These are phyloP conservation scores for Patella vulgata DNA, from an alignment of 1,140 invertebrate species.

Conservation along the genomic window DNA sequence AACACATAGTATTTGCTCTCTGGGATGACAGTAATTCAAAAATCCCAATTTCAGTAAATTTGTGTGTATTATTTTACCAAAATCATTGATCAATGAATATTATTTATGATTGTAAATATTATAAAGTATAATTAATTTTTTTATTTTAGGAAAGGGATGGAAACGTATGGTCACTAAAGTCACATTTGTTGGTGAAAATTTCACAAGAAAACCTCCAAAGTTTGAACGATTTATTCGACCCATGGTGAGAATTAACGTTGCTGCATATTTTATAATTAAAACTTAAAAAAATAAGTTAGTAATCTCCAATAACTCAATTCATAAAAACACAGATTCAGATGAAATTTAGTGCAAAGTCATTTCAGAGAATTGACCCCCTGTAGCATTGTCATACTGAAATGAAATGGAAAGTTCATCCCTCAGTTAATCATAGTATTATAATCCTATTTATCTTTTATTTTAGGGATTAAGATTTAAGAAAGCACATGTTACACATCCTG, in stretches of 20 bases:
- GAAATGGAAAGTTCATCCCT: too few relatives aligned
- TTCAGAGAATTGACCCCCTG: too few relatives aligned
- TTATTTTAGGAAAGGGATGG: constrained; percentile 84
- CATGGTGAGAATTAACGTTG: constrained; percentile 91
- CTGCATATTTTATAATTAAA: too few relatives aligned
- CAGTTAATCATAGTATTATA: too few relatives aligned
- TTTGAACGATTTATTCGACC: constrained; percentile 99
- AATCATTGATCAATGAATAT: too few relatives aligned
- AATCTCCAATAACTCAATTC: too few relatives aligned
- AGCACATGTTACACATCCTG: constrained; percentile 98
- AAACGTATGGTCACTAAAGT: constrained; percentile 99
- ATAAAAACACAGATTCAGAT: too few relatives aligned
- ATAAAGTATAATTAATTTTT: neutral
- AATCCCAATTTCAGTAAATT: neutral
- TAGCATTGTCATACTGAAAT: too few relatives aligned
- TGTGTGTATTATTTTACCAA: too few relatives aligned
- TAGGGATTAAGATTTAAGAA: constrained; percentile 72
- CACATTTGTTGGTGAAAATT: constrained; percentile 94
- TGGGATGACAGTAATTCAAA: neutral
- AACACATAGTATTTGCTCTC: neutral
- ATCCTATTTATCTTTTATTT: too few relatives aligned
- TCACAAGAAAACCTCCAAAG: constrained; percentile 99
- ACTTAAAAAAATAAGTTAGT: too few relatives aligned
- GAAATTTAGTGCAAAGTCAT: too few relatives aligned
- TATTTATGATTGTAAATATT: neutral